Evolutionary conservation across 2,113 vertebrate species (phyloP), one percentile per base, ranked within the genome.

Genomic region (Poeciliopsis prolifica): DNA sequence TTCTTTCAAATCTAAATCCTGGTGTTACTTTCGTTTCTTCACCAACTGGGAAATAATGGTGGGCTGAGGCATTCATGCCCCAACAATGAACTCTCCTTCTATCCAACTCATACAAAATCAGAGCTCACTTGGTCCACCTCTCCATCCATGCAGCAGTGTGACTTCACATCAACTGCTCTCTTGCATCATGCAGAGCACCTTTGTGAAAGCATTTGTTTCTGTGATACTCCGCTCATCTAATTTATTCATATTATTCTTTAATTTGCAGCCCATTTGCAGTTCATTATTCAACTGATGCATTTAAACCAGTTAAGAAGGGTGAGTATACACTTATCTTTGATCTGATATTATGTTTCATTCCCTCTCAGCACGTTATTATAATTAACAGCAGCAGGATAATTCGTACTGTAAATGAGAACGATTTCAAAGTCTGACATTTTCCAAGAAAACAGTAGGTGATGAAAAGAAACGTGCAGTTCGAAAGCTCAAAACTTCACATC

Each of bases 381-480:
- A 85, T 62, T n/a, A 75, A 78, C 28, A 72, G 65, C 33, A 62
- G 11, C 26, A 24, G 30, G 35, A 44, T 37, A 37, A 66, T n/a
- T 58, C 24, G 24, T 58, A 17, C 51, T n/a, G 22, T 58, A 54
- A 54, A 54, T 10, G 51, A 58, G 22, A 58, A 7, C 3, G 51
- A 58, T 11, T n/a, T 58, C 48, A 58, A 58, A 24, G n/a, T 24
- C 51, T 58, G 51, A 58, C 19, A 58, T 24, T 58, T n/a, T 58
- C n/a, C 51, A 58, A n/a, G 22, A 10, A 58, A 58, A 58, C 19
- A n/a, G 9, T 22, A 2, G 22, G 5, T 24, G 51, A 58, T 2
- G 51, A 58, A 58, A 7, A n/a, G 19, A 58, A 58, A 58, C 15
- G 44, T 48, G 44, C 15, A 58, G 24, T n/a, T 58, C 22, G 51